Conservation (phyloP, 2,113 vertebrate species). For the Oxygymnocypris stewartii region DNA sequence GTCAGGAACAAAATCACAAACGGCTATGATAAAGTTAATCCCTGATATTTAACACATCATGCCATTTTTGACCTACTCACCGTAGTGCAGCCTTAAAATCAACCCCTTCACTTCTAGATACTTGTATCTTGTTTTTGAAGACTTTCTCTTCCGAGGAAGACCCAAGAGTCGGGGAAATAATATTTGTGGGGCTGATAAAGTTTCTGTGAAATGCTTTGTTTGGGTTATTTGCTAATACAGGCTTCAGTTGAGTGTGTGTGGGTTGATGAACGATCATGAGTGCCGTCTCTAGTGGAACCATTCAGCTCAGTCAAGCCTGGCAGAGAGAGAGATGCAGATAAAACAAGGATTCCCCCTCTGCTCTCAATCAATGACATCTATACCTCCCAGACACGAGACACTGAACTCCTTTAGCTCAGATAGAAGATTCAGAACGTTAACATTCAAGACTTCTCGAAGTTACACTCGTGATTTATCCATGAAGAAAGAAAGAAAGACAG, state of each 20-base stretch:
- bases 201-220: not conserved
- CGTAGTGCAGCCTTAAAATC: not conserved
- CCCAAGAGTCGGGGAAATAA: not conserved
- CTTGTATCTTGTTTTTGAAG: not conserved
- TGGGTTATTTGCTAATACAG: not conserved
- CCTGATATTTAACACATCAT: not conserved
- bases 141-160: not conserved
- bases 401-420: not conserved
- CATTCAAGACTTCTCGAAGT: not conserved
- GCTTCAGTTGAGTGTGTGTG: not conserved
- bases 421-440: no score
- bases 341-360: not conserved
- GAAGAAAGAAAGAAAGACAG: not conserved
- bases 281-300: not conserved
- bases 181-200: not conserved
- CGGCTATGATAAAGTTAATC: not conserved
- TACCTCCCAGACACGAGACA: not conserved
- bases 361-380: not conserved
- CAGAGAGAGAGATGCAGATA: not conserved
- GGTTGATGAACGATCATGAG: not conserved
- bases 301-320: not conserved
- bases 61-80: not conserved
- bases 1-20: not conserved
- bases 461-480: not conserved
- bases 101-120: not conserved